These are phyloP conservation scores for Triplophysa rosa DNA, from an alignment of 2,113 vertebrate species.

Conservation along the genomic window DNA sequence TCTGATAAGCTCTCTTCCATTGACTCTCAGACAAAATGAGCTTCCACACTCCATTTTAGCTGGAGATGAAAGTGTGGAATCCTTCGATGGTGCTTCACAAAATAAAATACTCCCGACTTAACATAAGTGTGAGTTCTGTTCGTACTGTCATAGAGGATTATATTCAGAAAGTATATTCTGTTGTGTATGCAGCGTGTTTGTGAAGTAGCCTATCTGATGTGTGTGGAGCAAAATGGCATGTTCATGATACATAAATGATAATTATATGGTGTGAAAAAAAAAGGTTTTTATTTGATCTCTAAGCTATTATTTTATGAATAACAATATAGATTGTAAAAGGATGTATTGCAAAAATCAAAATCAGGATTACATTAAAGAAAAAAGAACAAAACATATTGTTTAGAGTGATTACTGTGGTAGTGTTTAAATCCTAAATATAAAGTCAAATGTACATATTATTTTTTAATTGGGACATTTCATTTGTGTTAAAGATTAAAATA, in stretches of 20 bases:
- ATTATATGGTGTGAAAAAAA: too few relatives aligned
- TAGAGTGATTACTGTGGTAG: too few relatives aligned
- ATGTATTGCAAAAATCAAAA: too few relatives aligned
- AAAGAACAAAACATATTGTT: too few relatives aligned
- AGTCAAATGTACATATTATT: too few relatives aligned
- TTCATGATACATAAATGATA: neutral
- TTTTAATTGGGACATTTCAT: neutral
- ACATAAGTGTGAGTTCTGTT: slow-evolving; percentile 36
- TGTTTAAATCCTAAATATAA: too few relatives aligned
- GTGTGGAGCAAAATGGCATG: neutral
- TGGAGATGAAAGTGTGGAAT: slow-evolving; percentile 54
- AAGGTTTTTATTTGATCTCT: too few relatives aligned
- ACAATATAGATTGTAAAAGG: too few relatives aligned
- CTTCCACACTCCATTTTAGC: slow-evolving; percentile 72
- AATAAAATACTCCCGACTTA: slow-evolving; percentile 64
- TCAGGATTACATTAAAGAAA: too few relatives aligned
- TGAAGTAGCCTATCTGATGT: neutral
- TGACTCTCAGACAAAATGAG: slow-evolving; percentile 18
- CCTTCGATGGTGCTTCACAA: slow-evolving; percentile 56
- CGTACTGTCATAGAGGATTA: neutral
- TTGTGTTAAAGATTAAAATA: neutral
- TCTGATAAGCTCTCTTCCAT: neutral
- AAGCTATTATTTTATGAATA: too few relatives aligned
- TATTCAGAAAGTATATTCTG: neutral
- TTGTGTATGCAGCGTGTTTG: neutral